phyloP scores from a whole-genome alignment of 2,888 invertebrate genomes.

The Caenorhabditis doughertyi region DNA sequence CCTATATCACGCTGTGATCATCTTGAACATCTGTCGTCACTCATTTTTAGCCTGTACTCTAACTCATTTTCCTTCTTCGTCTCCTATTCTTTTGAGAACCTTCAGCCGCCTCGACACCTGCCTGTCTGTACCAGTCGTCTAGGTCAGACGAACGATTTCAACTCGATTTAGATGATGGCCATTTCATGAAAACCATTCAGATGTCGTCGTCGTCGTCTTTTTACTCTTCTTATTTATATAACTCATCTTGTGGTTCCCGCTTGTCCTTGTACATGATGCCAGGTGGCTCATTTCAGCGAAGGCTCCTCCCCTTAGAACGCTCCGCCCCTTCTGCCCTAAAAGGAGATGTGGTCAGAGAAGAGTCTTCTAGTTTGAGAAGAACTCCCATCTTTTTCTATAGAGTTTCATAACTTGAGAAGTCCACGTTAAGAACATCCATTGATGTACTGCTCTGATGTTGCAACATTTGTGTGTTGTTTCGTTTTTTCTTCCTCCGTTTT shows the following conservation, averaged over 20 bases:
- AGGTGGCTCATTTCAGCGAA: slow-evolving; percentile 37
- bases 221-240: background rate
- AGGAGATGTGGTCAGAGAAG: background rate
- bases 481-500: slow-evolving; percentile 20
- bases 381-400: background rate
- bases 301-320: slow-evolving; percentile 28
- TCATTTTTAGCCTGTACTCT: slow-evolving; percentile 10
- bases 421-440: slow-evolving; percentile 5
- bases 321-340: slow-evolving; percentile 10
- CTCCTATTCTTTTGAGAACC: background rate
- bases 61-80: background rate
- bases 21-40: slow-evolving; percentile 30
- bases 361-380: background rate
- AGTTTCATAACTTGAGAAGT: background rate
- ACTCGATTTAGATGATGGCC: slow-evolving; percentile 29
- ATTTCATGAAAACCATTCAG: slow-evolving; percentile 31
- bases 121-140: slow-evolving; percentile 56
- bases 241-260: too few relatives aligned
- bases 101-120: slow-evolving; percentile 39
- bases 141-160: slow-evolving; percentile 44
- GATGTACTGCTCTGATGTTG: slow-evolving; percentile 7
- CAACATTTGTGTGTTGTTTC: slow-evolving; percentile 52
- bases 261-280: slow-evolving; percentile 17
- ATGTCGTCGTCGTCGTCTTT: slow-evolving; percentile 15
- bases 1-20: background rate